Evolutionary conservation across 2,797 vertebrate species (phyloP).

Genomic region (Sebastes diaconus): DNA sequence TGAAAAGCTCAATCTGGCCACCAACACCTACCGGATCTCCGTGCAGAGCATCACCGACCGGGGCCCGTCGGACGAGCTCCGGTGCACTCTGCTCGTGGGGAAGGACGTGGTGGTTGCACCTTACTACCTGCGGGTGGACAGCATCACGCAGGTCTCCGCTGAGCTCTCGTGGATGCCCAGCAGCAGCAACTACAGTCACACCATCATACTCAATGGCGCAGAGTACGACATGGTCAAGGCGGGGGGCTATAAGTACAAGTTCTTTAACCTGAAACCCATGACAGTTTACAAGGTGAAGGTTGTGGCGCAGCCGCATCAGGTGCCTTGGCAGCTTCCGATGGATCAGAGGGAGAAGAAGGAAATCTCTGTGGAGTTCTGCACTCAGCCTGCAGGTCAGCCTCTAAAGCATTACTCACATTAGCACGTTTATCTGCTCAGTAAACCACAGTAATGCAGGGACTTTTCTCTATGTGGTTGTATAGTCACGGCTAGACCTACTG

Average conservation of each 20-base stretch:
- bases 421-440: neutral
- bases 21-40: conserved; percentile 91
- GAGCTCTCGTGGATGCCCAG: conserved; percentile 96
- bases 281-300: conserved; percentile 93
- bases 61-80: conserved; percentile 91
- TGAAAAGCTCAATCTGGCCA: conserved; percentile 92
- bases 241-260: conserved; percentile 92
- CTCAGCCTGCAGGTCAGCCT: conserved; percentile 91
- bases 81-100: conserved; percentile 94
- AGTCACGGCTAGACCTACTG: neutral
- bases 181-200: conserved; percentile 97
- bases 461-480: neutral
- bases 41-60: conserved; percentile 92
- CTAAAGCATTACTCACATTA: neutral
- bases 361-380: conserved; percentile 94
- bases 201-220: conserved; percentile 93
- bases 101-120: conserved; percentile 96
- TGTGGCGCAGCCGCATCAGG: conserved; percentile 95
- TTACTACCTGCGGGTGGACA: conserved; percentile 90
- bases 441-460: neutral
- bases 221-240: conserved; percentile 94
- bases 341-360: conserved; percentile 95
- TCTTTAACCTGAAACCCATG: conserved; percentile 93
- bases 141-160: conserved; percentile 90
- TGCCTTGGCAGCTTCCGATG: conserved; percentile 97